phyloP scores from a whole-genome alignment of 1,140 invertebrate species.

The Lamellibrachia luymesi region DNA sequence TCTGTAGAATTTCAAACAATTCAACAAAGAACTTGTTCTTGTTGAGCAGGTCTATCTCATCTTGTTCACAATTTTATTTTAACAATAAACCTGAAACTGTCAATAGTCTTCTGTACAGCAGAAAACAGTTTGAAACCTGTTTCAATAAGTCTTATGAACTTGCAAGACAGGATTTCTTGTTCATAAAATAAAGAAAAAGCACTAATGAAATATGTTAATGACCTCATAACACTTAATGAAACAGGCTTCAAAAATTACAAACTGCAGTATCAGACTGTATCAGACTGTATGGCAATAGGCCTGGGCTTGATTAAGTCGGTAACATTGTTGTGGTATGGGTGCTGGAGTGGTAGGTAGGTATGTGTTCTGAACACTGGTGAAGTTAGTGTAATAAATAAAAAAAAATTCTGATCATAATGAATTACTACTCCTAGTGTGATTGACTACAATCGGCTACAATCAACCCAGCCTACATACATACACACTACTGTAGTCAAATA shows the following conservation, averaged over 20 bases:
- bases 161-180: background rate
- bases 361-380: background rate
- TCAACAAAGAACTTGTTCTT: background rate
- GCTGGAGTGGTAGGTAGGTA: background rate
- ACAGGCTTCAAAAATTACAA: background rate
- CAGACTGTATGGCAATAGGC: background rate
- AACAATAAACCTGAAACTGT: background rate
- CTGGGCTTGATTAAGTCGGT: background rate
- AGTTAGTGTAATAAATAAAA: background rate
- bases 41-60: background rate
- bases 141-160: background rate
- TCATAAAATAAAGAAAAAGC: background rate
- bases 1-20: background rate
- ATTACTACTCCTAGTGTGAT: background rate
- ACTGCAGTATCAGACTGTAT: background rate
- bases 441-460: background rate
- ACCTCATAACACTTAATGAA: background rate
- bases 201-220: background rate
- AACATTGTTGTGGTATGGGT: background rate
- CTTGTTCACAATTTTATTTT: background rate
- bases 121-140: background rate
- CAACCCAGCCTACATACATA: background rate
- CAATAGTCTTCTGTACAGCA: background rate
- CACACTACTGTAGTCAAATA: background rate
- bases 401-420: background rate